These are phyloP conservation scores for Drosophila algonquin DNA, from an alignment of 2,888 invertebrate genomes.

Conservation along the genomic window DNA sequence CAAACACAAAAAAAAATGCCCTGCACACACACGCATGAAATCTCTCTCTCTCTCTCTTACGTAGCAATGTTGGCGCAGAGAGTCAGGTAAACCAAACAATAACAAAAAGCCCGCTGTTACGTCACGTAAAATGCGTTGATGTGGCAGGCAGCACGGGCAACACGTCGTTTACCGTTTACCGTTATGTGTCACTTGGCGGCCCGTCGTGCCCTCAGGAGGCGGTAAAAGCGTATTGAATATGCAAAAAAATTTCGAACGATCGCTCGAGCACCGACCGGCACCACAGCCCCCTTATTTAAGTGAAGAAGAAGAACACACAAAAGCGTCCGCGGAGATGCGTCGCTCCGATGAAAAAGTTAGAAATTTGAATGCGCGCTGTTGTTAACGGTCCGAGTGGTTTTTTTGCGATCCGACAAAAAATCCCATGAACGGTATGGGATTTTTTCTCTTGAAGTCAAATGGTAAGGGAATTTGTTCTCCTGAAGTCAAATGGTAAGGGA, in stretches of 20 bases:
- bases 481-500: too few species aligned
- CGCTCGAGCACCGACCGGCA: slow-evolving; percentile 62
- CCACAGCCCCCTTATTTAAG: slow-evolving; percentile 64
- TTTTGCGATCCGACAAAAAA: too few species aligned
- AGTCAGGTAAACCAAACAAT: slow-evolving; percentile 48
- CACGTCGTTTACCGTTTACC: slow-evolving; percentile 39
- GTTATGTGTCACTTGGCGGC: slow-evolving; percentile 49
- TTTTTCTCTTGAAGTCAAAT: too few species aligned
- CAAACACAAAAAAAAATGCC: background rate
- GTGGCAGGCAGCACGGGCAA: slow-evolving; percentile 47
- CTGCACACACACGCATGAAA: slow-evolving; percentile 26
- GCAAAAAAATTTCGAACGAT: slow-evolving; percentile 37
- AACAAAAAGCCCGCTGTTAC: slow-evolving; percentile 71
- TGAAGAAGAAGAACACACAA: slow-evolving; percentile 33
- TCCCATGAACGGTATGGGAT: too few species aligned
- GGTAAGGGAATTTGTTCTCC: too few species aligned
- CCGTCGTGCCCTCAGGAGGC: background rate
- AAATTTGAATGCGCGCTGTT: too few species aligned
- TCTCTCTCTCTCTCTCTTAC: slow-evolving; percentile 1
- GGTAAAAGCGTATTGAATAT: slow-evolving; percentile 32
- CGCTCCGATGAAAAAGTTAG: too few species aligned
- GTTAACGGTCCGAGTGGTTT: too few species aligned
- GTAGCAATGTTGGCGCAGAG: background rate
- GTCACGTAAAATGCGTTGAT: slow-evolving; percentile 66
- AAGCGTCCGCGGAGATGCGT: too few species aligned